These are phyloP conservation scores for Drosophila neonasuta DNA, from an alignment of 2,888 invertebrate species.

Conservation along the genomic window DNA sequence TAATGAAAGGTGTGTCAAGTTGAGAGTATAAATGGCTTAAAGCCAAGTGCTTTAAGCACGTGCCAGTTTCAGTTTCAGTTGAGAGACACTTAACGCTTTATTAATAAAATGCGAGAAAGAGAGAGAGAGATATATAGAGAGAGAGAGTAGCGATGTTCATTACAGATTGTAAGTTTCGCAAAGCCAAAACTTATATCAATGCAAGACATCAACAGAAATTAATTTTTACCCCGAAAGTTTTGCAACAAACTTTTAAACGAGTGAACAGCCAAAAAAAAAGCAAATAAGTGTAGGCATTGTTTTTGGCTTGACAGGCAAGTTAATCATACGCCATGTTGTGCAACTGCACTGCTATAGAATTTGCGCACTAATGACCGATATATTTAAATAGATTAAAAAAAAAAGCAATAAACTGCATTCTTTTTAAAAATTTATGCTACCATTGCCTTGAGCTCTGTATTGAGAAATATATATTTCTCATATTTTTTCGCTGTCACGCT, in stretches of 20 bases:
- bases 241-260: background rate
- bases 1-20: background rate
- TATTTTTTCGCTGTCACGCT: background rate
- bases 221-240: background rate
- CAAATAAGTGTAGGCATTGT: background rate
- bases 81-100: background rate
- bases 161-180: background rate
- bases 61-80: conserved; percentile 3
- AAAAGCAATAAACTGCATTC: background rate
- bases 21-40: background rate
- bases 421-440: background rate
- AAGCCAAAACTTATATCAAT: conserved; percentile 1
- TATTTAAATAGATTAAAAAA: background rate
- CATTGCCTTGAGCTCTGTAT: conserved; percentile 16
- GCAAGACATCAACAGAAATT: background rate
- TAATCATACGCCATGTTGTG: conserved; percentile 17
- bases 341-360: background rate
- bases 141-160: background rate
- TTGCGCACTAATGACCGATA: background rate
- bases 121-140: background rate
- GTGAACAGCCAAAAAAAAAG: background rate
- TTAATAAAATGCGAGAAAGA: background rate
- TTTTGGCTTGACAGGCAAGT: conserved; percentile 3
- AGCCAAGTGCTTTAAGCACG: background rate
- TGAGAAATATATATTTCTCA: background rate